Evolutionary conservation across 2,888 invertebrate species (phyloP), one percentile per base, ranked within the genome.

Genomic region (Micoletzkya japonica): DNA sequence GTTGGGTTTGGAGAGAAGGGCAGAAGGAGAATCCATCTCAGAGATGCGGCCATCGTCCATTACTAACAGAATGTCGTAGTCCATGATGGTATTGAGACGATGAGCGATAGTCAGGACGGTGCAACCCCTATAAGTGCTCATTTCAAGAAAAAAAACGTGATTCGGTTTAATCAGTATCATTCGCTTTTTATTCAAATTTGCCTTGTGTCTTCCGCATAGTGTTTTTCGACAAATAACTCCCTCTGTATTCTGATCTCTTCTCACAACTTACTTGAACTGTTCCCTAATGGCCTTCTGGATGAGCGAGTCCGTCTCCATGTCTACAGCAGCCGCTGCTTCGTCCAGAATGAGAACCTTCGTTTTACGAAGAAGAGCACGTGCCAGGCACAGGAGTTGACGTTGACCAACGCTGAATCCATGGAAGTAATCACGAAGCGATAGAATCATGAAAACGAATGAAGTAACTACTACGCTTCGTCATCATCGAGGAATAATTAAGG

Each of bases 41-140:
- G 90, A 85, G 32, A 91, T 89, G 76, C 89, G 87, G 0, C 93
- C 93, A 72, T 89, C 90, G 59, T 90, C 90, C 89, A 94, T 89
- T 24, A 92, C 92, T 59, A 93, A 86, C 73, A 92, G 36, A 24
- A 93, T 90, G 87, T 93, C 91, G 87, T 91, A 91, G 86, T 92
- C 91, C 86, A 93, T 89, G 77, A 93, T 90, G 36, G 93, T 93
- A 72, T 91, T 89, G 70, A 92, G 88, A 17, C 93, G 90, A 93
- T 83, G 83, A 14, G 83, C 83, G 64, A 83, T 83, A 14, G 83
- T 83, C 4, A 83, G 72, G 17, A 83, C 92, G 0, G 94, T 94
- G 76, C 91, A 91, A 79, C 91, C 91, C 76, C 68, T 68, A 44
- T 2, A 39, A 39, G 28, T 28, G 10, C 2, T 34, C 50, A 10